Conservation (phyloP, 2,888 invertebrate genomes). For the Diaprepes abbreviatus region DNA sequence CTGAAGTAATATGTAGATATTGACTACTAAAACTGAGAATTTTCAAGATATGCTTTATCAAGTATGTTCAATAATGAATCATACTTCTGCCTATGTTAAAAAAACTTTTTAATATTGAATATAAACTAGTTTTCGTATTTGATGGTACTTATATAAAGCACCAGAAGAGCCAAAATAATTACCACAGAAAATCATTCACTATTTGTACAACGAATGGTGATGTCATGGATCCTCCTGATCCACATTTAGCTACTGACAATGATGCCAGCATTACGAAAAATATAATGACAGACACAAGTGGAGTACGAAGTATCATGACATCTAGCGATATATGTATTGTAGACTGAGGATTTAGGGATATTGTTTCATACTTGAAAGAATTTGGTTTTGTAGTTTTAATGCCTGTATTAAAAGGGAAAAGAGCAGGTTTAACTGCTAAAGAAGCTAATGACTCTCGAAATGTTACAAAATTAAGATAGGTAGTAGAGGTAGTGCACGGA, state of each 20-base stretch:
- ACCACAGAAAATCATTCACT: background rate
- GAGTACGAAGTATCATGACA: background rate
- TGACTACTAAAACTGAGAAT: no score
- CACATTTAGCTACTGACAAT: background rate
- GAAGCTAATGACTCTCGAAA: constrained; percentile 1
- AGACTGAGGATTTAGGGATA: constrained; percentile 5
- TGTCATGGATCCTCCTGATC: background rate
- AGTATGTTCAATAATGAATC: no score
- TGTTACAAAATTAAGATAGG: constrained; percentile 6
- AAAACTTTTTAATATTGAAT: no score
- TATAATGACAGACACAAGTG: background rate
- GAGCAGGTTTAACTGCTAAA: background rate
- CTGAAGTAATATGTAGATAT: no score
- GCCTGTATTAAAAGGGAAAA: constrained; percentile 3
- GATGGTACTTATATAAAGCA: constrained; percentile 2
- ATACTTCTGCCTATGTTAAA: no score
- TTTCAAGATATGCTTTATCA: no score
- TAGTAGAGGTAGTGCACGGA: constrained; percentile 9
- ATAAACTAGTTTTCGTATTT: background rate
- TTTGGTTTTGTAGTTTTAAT: background rate
- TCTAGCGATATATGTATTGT: background rate
- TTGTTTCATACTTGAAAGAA: background rate
- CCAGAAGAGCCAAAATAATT: constrained; percentile 7
- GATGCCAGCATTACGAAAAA: background rate
- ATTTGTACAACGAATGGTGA: background rate